Base-by-base conservation (phyloP, 2,888 invertebrate genomes). In the Pyralis farinalis region DNA sequence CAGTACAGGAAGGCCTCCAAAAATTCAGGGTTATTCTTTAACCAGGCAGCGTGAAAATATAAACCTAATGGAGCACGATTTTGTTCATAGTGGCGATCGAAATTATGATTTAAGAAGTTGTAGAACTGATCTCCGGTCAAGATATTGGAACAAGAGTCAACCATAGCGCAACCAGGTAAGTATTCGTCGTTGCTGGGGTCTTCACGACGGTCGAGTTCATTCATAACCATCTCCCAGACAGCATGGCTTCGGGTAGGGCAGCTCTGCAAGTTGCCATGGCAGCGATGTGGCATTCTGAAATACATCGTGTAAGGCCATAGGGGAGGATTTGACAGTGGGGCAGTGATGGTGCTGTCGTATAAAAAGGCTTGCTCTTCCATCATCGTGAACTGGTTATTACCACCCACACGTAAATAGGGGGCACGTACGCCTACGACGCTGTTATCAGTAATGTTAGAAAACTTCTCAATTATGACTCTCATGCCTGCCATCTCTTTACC, bases 301-400 rank as follows among this genome's bases (percentile, higher is more conserved):
- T 98, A 98, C 94, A 98, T 95, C 43, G 98, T 98, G 91, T 98
- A 98, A 1, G 98, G 98, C 98, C 98, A 98, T 54, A 97, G 93
- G 38, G 97, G 97, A 11, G 96, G 96, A 72, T 97, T 96, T 55
- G 95, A 95, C 27, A 97, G 90, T 0, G 97, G 96, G 1, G 97
- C 96, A 0, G 97, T 97, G 73, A 98, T 97, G 37, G 98, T 97
- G 31, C 97, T 97, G 80, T 98, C 98, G 74, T 98, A 98, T 34
- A 96, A 88, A 92, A 98, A 98, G 7, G 96, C 96, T 75, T 97
- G 96, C 78, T 97, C 97, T 79, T 96, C 95, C 97, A 98, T 97
- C 97, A 98, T 98, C 61, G 96, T 96, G 87, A 98, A 98, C 84
- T 97, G 97, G 77, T 96, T 96, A 90, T 98, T 97, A 35, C 98